phyloP scores from a whole-genome alignment of 2,797 vertebrate species.

The Ataeniobius toweri region DNA sequence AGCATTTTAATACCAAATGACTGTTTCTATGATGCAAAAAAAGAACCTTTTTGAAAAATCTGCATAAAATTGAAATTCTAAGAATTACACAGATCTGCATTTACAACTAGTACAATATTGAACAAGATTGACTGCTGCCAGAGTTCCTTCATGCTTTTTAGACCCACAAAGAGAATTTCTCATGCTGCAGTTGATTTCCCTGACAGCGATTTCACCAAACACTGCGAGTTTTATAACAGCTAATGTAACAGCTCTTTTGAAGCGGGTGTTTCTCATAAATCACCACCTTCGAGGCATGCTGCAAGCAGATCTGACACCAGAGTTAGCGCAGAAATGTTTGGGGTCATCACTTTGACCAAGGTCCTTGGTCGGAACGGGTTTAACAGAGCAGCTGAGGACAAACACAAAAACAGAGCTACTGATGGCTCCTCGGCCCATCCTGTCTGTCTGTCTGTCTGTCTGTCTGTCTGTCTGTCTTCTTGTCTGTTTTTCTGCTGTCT shows the following conservation, averaged over 20 bases:
- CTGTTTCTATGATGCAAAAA: not conserved
- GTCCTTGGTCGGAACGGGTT: slow-evolving; percentile 29
- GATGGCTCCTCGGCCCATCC: slow-evolving; percentile 42
- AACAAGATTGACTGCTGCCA: not conserved
- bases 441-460: slow-evolving; percentile 30
- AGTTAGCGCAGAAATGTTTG: slow-evolving; percentile 19
- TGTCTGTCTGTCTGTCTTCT: slow-evolving; percentile 49
- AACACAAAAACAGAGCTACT: slow-evolving; percentile 46
- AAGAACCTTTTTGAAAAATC: not conserved
- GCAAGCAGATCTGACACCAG: slow-evolving; percentile 3
- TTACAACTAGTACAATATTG: not conserved
- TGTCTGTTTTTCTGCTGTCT: slow-evolving; percentile 62
- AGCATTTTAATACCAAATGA: not conserved
- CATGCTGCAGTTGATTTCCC: not conserved
- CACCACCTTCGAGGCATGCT: not conserved
- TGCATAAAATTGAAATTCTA: not conserved
- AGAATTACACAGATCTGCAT: not conserved
- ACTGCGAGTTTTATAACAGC: slow-evolving; percentile 6
- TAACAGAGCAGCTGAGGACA: slow-evolving; percentile 41
- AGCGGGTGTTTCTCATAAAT: slow-evolving; percentile 7
- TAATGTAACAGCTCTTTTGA: not conserved
- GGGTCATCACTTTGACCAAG: slow-evolving; percentile 33
- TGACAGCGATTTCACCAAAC: slow-evolving; percentile 1
- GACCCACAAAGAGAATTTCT: not conserved
- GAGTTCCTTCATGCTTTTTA: not conserved